A percentile compares a stretch with the other conserved stretches of the same genome.
Conservation (phyloP, 2,888 invertebrate genomes). For the Phanerotoma sp. region DNA sequence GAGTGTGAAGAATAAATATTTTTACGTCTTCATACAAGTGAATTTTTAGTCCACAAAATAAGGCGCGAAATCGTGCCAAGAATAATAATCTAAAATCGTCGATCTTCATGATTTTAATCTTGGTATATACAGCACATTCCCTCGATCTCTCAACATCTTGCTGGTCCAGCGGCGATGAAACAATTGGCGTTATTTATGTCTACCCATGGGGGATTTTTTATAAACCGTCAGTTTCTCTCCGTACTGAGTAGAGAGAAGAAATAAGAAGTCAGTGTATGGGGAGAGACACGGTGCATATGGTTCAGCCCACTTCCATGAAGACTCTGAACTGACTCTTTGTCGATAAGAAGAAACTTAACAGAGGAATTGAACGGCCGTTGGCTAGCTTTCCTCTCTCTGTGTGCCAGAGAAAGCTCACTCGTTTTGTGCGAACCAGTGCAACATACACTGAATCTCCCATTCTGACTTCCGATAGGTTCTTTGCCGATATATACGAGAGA, state of each 20-base stretch:
- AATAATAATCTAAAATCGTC: not conserved
- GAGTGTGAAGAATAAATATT: not conserved
- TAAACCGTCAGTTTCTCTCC: conserved; percentile 9
- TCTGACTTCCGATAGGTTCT: conserved; percentile 26
- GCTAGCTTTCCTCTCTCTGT: conserved; percentile 48
- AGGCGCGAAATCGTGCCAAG: not conserved
- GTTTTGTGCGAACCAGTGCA: conserved; percentile 3
- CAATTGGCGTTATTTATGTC: conserved; percentile 19
- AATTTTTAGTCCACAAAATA: not conserved
- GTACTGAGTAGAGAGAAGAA: not conserved
- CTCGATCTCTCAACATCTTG: not conserved
- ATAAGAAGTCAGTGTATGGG: not conserved
- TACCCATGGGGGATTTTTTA: conserved; percentile 1
- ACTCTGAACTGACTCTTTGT: not conserved
- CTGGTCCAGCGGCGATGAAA: conserved; percentile 17
- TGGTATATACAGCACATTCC: not conserved
- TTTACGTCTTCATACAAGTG: not conserved
- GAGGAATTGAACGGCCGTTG: conserved; percentile 41
- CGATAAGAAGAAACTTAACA: conserved; percentile 14
- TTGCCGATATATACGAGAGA: not conserved
- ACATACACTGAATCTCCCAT: not conserved
- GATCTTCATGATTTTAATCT: not conserved
- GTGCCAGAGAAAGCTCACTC: conserved; percentile 47
- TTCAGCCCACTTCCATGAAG: conserved; percentile 33
- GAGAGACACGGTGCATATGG: conserved; percentile 6